phyloP scores from a whole-genome alignment of 2,888 invertebrate genomes.

The Autographa pulchrina region DNA sequence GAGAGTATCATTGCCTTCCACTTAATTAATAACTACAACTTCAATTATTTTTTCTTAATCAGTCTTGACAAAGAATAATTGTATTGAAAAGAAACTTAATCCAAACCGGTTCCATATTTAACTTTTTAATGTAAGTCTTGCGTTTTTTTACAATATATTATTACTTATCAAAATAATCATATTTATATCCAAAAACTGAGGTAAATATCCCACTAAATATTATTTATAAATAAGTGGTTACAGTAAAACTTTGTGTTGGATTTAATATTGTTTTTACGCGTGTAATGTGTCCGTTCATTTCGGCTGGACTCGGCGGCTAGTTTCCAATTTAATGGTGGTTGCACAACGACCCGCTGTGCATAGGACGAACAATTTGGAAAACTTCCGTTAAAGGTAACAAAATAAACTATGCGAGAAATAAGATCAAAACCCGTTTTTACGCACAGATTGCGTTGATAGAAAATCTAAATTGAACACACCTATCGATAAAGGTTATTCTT shows the following conservation, averaged over 20 bases:
- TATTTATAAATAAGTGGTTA: background rate
- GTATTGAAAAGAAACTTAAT: too few relatives aligned
- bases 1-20: too few relatives aligned
- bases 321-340: constrained; percentile 88
- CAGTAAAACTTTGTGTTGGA: constrained; percentile 33
- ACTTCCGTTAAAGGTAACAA: constrained; percentile 41
- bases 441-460: constrained; percentile 5
- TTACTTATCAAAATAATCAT: too few relatives aligned
- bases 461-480: background rate
- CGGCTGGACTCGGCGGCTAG: constrained; percentile 71
- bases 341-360: constrained; percentile 69
- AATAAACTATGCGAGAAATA: constrained; percentile 44
- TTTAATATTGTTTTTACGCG: constrained; percentile 67
- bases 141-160: too few relatives aligned
- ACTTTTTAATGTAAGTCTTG: too few relatives aligned
- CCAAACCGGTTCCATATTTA: too few relatives aligned
- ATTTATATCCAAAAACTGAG: too few relatives aligned
- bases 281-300: constrained; percentile 75
- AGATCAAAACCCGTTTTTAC: constrained; percentile 27
- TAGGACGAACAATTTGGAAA: constrained; percentile 61
- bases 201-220: too few relatives aligned
- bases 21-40: too few relatives aligned
- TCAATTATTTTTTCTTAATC: too few relatives aligned
- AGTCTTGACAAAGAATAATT: too few relatives aligned
- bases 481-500: background rate